Percentiles rank a stretch among this genome's conserved stretches.
These are phyloP conservation scores for Gasterosteus aculeatus DNA, from an alignment of 2,113 vertebrate genomes.

Conservation along the genomic window DNA sequence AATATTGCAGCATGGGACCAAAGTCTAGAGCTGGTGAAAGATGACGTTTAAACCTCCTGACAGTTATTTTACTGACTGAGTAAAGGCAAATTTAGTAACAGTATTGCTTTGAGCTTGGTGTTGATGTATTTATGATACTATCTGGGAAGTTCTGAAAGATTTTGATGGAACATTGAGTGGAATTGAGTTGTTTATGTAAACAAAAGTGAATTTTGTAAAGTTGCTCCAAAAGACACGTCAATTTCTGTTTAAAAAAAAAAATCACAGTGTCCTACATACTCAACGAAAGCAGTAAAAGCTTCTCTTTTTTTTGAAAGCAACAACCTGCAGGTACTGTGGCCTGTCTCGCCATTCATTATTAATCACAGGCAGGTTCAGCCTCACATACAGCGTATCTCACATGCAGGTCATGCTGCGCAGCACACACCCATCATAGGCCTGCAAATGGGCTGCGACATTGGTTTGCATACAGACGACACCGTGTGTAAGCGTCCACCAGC, in stretches of 20 bases:
- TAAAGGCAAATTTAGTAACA: not conserved
- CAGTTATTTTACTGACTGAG: not conserved
- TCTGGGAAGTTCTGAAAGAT: not conserved
- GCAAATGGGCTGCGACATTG: slow-evolving; percentile 32
- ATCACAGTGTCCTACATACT: not conserved
- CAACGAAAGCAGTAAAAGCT: not conserved
- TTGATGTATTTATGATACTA: not conserved
- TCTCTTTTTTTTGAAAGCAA: not conserved
- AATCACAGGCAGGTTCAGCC: slow-evolving; percentile 21
- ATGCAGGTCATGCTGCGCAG: slow-evolving; percentile 23
- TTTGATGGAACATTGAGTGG: not conserved
- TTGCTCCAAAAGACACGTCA: not conserved
- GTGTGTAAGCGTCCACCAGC: slow-evolving; percentile 14
- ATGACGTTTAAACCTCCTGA: not conserved
- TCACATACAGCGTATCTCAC: not conserved
- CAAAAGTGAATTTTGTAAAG: not conserved
- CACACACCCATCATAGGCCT: slow-evolving; percentile 11
- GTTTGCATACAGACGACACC: slow-evolving; percentile 46
- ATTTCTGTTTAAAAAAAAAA: not conserved
- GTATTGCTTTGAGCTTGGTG: not conserved
- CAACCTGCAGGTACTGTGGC: slow-evolving; percentile 7
- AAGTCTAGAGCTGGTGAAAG: not conserved
- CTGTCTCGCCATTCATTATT: slow-evolving; percentile 20
- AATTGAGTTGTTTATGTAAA: too few species aligned
- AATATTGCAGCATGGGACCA: not conserved